Percentiles rank a stretch among this genome's conserved stretches.
phyloP scores from a whole-genome alignment of 2,113 vertebrate species.

The Brachypodius melanocephalos region DNA sequence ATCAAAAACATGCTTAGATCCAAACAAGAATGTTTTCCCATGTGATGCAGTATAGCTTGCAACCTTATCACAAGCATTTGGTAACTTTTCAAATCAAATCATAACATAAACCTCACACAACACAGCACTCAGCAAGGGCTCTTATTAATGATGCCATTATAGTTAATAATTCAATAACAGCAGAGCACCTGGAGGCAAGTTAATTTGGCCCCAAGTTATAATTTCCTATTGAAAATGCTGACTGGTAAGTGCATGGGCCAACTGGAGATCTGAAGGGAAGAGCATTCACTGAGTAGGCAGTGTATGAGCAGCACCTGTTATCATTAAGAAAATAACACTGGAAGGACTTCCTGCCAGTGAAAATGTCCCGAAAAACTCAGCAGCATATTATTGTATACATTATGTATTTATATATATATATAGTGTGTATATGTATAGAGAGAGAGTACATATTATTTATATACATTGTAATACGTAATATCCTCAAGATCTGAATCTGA shows the following conservation, averaged over 20 bases:
- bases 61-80: constrained; percentile 20
- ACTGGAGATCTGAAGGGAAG: not conserved
- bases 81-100: constrained; percentile 40
- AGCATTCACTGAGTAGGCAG: not conserved
- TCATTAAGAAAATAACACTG: not conserved
- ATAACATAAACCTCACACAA: constrained; percentile 34
- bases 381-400: not conserved
- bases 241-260: not conserved
- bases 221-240: not conserved
- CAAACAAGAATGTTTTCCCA: constrained; percentile 54
- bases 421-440: too few relatives aligned
- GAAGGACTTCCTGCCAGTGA: not conserved
- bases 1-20: constrained; percentile 48
- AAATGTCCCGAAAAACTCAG: not conserved
- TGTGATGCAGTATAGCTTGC: constrained; percentile 19
- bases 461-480: not conserved
- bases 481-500: not conserved
- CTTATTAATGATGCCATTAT: constrained; percentile 1
- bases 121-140: not conserved
- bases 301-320: not conserved
- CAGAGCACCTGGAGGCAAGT: not conserved
- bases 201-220: not conserved
- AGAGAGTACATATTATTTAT: too few relatives aligned
- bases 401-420: too few relatives aligned
- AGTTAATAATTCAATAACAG: not conserved